Evolutionary conservation across 2,797 vertebrate genomes (phyloP).

Genomic region (Micrastur ruficollis): DNA sequence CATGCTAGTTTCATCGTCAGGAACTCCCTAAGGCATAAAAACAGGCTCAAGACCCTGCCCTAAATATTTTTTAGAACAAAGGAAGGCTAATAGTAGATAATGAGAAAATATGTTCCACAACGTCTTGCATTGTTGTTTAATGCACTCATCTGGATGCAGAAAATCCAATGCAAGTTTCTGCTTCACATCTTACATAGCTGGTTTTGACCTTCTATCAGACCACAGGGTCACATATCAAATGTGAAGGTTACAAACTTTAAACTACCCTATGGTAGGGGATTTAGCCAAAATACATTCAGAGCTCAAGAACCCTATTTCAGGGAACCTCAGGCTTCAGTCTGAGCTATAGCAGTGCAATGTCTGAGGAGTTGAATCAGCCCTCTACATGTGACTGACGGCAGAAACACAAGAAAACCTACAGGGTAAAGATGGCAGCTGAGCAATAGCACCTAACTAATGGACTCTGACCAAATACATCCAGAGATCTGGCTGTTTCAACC

Average conservation of each 20-base stretch:
- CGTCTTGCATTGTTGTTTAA: neutral
- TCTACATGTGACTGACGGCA: neutral
- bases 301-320: neutral
- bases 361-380: neutral
- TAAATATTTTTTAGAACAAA: neutral
- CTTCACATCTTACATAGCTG: neutral
- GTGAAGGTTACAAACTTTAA: neutral
- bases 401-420: neutral
- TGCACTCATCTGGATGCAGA: neutral
- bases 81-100: neutral
- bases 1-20: neutral
- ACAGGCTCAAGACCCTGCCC: neutral
- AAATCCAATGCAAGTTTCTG: neutral
- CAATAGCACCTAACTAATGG: neutral
- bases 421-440: neutral
- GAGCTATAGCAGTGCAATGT: neutral
- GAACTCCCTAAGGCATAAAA: neutral
- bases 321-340: neutral
- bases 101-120: neutral
- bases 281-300: neutral
- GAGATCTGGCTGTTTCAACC: neutral
- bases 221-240: neutral
- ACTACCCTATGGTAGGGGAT: rapidly evolving
- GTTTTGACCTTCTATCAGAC: neutral
- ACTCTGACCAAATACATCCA: neutral